These are phyloP conservation scores for Labeo catla DNA, from an alignment of 2,113 vertebrate species.

Conservation along the genomic window DNA sequence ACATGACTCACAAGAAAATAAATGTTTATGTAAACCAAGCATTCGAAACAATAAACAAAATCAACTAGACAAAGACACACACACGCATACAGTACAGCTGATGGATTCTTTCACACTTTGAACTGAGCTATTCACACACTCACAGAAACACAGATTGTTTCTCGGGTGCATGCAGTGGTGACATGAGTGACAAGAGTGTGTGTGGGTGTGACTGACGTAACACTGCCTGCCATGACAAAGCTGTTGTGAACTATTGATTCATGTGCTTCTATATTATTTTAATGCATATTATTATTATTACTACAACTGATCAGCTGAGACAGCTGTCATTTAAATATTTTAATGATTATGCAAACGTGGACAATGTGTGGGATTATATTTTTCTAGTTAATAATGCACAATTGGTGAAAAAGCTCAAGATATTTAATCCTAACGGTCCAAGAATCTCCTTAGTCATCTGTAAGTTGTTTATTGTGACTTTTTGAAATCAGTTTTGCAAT, in stretches of 20 bases:
- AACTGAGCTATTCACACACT: slow-evolving; percentile 19
- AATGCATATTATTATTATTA: not conserved
- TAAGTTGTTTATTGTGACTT: not conserved
- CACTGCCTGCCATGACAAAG: not conserved
- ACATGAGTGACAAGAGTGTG: slow-evolving; percentile 4
- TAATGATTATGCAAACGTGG: not conserved
- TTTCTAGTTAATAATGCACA: not conserved
- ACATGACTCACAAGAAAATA: not conserved
- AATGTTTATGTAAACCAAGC: not conserved
- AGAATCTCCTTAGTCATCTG: not conserved
- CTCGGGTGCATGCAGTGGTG: not conserved
- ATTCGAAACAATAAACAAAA: slow-evolving; percentile 12
- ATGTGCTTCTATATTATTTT: not conserved
- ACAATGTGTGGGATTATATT: not conserved
- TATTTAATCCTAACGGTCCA: not conserved
- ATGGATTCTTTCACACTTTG: not conserved
- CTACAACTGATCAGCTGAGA: not conserved
- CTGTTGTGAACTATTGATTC: not conserved
- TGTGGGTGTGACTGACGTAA: slow-evolving; percentile 1
- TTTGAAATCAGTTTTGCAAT: too few relatives aligned
- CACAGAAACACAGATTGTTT: not conserved
- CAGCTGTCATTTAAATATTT: not conserved
- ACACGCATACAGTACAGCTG: not conserved
- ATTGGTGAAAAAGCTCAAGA: not conserved
- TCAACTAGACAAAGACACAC: slow-evolving; percentile 6